Conservation (phyloP, 2,888 invertebrate genomes). For the Hemistola chrysoprasaria region DNA sequence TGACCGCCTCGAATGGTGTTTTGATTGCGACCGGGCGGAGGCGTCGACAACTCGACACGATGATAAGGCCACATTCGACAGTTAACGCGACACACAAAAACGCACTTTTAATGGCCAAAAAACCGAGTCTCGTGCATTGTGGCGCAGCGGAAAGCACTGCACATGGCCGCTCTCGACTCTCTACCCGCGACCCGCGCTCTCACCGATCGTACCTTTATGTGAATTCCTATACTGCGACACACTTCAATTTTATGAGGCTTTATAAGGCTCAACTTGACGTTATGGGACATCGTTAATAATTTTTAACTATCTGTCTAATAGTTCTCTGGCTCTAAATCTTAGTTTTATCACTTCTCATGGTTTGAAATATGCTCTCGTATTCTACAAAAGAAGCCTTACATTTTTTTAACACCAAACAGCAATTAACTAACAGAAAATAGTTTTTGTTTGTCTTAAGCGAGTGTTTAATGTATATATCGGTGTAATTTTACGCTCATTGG, state of each 20-base stretch:
- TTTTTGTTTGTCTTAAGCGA: constrained; percentile 53
- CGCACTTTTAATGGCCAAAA: constrained; percentile 72
- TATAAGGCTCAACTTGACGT: constrained; percentile 59
- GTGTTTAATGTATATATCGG: constrained; percentile 47
- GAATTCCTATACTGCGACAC: constrained; percentile 67
- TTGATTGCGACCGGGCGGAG: constrained; percentile 79
- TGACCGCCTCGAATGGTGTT: constrained; percentile 76
- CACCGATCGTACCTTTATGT: constrained; percentile 60
- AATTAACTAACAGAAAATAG: constrained; percentile 19
- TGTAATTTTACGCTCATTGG: constrained; percentile 67
- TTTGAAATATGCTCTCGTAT: constrained; percentile 21
- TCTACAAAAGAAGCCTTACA: constrained; percentile 18
- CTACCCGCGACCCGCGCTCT: constrained; percentile 24
- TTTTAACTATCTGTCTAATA: constrained; percentile 58
- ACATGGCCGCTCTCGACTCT: constrained; percentile 6
- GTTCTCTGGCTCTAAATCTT: constrained; percentile 45
- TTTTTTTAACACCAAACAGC: constrained; percentile 20
- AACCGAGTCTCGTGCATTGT: constrained; percentile 51
- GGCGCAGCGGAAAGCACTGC: constrained; percentile 17
- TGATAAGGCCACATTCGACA: constrained; percentile 78
- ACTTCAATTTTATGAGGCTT: constrained; percentile 69
- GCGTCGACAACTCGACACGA: constrained; percentile 81
- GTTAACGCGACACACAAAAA: constrained; percentile 72
- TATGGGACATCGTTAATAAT: constrained; percentile 63
- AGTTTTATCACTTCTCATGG: constrained; percentile 33